Percentiles rank a stretch among this genome's conserved stretches.
Evolutionary conservation across 2,888 invertebrate genomes (phyloP).

Genomic region (Nezara viridula): DNA sequence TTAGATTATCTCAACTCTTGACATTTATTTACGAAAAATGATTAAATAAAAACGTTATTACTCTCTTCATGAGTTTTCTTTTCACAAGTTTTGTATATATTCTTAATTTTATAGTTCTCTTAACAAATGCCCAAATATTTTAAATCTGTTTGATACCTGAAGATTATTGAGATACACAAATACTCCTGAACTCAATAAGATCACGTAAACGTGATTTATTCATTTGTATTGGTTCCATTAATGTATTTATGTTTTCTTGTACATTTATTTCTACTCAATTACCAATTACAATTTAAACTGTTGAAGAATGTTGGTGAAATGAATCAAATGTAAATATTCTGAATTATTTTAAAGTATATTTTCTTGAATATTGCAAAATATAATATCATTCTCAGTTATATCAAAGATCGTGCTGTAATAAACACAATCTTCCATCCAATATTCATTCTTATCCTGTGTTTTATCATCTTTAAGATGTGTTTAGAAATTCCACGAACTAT

Average conservation of each 20-base stretch:
- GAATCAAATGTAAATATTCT: no score
- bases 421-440: no score
- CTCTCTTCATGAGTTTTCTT: background rate
- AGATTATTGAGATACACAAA: background rate
- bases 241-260: no score
- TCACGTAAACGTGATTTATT: background rate
- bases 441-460: no score
- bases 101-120: background rate
- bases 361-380: no score
- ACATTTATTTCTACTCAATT: no score
- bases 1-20: background rate
- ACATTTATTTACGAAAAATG: background rate
- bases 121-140: background rate
- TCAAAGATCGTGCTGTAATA: no score
- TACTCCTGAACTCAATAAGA: background rate
- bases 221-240: background rate
- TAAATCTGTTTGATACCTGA: background rate
- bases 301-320: no score
- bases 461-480: no score
- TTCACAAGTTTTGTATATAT: background rate
- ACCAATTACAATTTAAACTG: no score
- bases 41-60: background rate
- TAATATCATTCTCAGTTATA: background rate
- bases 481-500: no score
- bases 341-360: background rate